These are phyloP conservation scores for Lomographa bimaculata DNA, from an alignment of 2,888 invertebrate genomes.

Conservation along the genomic window DNA sequence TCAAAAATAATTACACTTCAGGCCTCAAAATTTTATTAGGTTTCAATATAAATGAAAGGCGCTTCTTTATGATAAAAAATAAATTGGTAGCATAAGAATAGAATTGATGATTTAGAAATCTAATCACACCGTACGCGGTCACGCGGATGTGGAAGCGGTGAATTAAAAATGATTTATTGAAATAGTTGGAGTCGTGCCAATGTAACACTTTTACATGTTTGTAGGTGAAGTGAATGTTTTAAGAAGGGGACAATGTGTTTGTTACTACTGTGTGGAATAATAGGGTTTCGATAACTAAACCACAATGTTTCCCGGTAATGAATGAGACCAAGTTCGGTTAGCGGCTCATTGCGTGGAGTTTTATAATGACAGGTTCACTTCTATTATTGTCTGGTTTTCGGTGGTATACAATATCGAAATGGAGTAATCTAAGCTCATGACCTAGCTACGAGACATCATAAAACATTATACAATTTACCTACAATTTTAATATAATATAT, in stretches of 20 bases:
- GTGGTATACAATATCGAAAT: conserved; percentile 63
- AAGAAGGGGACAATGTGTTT: conserved; percentile 16
- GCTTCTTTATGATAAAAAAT: conserved; percentile 13
- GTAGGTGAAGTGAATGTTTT: conserved; percentile 25
- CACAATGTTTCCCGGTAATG: conserved; percentile 57
- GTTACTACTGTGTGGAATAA: conserved; percentile 10
- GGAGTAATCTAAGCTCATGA: conserved; percentile 58
- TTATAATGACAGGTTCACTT: conserved; percentile 68
- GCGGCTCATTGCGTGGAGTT: conserved; percentile 70
- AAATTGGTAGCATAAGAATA: conserved; percentile 13
- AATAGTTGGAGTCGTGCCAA: conserved; percentile 19
- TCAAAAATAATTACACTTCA: conserved; percentile 12
- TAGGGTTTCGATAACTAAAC: conserved; percentile 64
- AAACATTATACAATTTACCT: too few relatives aligned
- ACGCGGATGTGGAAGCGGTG: conserved; percentile 22
- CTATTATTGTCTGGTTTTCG: conserved; percentile 60
- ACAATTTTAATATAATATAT: too few relatives aligned
- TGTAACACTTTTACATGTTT: conserved; percentile 23
- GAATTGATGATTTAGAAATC: conserved; percentile 23
- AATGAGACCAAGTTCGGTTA: conserved; percentile 72
- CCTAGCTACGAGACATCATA: conserved; percentile 22
- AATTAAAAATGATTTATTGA: conserved; percentile 26
- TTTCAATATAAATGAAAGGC: conserved; percentile 13
- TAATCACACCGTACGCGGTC: conserved; percentile 16
- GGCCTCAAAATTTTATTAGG: conserved; percentile 12